These are phyloP conservation scores for Lophotis ruficrista DNA, from an alignment of 2,113 vertebrate genomes.

Conservation along the genomic window DNA sequence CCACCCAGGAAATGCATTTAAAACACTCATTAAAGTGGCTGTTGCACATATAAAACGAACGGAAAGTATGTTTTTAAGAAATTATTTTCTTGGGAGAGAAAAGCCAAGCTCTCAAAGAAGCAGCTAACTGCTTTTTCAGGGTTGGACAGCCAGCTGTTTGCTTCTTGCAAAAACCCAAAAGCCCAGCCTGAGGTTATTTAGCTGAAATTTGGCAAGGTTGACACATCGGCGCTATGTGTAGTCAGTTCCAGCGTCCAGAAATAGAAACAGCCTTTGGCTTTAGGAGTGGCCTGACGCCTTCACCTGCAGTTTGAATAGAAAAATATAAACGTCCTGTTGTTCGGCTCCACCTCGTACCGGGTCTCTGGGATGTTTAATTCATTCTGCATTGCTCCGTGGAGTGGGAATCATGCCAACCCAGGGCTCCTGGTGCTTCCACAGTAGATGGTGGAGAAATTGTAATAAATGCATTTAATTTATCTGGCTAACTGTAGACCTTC, in stretches of 20 bases:
- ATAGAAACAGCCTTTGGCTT: background rate
- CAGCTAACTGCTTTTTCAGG: background rate
- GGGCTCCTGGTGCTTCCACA: background rate
- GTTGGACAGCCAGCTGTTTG: background rate
- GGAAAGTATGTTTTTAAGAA: background rate
- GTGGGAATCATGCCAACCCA: background rate
- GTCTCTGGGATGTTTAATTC: background rate
- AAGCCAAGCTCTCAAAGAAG: background rate
- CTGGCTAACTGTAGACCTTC: background rate
- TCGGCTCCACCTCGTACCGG: background rate
- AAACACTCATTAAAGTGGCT: background rate
- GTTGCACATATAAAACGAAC: background rate
- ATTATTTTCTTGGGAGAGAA: background rate
- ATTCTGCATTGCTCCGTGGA: background rate
- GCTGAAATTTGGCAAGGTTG: constrained; percentile 11
- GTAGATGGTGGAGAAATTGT: background rate
- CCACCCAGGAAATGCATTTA: background rate
- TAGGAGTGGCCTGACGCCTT: background rate
- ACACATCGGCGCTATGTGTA: background rate
- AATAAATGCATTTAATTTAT: background rate
- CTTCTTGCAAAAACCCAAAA: background rate
- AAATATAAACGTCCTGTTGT: background rate
- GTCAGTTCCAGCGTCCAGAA: background rate
- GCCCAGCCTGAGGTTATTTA: background rate
- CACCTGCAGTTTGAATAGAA: background rate